A percentile compares a stretch with the other conserved stretches of the same genome.
Evolutionary conservation across 2,797 vertebrate genomes (phyloP).

Genomic region (Carcharodon carcharias): DNA sequence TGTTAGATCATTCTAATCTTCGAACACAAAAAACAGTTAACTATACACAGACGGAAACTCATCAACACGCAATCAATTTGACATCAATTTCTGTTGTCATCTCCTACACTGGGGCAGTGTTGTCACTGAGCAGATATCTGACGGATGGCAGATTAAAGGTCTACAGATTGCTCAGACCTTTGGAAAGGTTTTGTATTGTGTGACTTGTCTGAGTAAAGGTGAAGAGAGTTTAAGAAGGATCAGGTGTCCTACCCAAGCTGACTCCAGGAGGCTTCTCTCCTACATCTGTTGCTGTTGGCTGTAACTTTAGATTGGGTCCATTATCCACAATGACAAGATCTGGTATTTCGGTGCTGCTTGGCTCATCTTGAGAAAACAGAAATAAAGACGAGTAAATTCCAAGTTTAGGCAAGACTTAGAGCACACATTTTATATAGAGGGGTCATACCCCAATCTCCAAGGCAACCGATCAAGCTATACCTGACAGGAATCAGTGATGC

Average conservation of each 20-base stretch:
- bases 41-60: neutral
- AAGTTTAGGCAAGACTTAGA: neutral
- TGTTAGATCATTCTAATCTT: neutral
- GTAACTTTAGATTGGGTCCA: neutral
- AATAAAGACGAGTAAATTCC: neutral
- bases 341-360: neutral
- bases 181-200: neutral
- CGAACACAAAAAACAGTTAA: neutral
- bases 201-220: neutral
- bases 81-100: neutral
- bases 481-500: neutral
- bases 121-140: neutral
- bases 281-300: neutral
- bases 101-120: neutral
- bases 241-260: neutral
- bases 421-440: too few species aligned
- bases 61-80: neutral
- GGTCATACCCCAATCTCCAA: neutral
- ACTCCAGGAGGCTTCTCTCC: neutral
- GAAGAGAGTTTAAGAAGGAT: neutral
- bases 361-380: neutral
- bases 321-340: neutral
- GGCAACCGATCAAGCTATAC: neutral
- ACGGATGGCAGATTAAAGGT: neutral
- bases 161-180: neutral